Evolutionary conservation across 1,140 invertebrate species (phyloP), one percentile per base, ranked within the genome.

Genomic region (Lordiphosa mommai): DNA sequence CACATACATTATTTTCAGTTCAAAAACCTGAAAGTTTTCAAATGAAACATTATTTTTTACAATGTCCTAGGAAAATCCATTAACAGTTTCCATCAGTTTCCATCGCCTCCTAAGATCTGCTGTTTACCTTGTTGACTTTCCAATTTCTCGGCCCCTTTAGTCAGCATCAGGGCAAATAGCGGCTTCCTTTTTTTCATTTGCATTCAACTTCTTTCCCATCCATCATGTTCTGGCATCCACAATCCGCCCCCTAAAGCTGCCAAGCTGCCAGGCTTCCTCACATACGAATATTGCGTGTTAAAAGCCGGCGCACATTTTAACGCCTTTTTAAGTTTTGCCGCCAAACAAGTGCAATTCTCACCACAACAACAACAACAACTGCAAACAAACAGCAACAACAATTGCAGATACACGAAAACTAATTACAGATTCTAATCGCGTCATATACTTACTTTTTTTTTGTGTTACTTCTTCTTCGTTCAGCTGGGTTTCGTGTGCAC

Each of bases 351-450:
- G 73, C 80, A 86, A 66, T 80, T 86, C 80, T 61, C 80, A 74
- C 52, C 61, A 8, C 32, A 58, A 32, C 37, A 10, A 20, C 17
- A 49, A 29, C 20, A 51, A 13, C 32, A 57, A 44, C 46, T 0
- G 30, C 33, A 40, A 41, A 48, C 16, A 58, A 67, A 34, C 51
- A 51, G 20, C 37, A 61, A 58, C 64, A 82, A 84, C 80, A 85
- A 86, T 80, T 86, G 70, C 70, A 80, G 80, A 80, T 86, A 86
- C 79, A 84, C 79, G 79, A 85, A 86, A 86, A 86, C 82, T 86
- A 86, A 86, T 86, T 86, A 86, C 71, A 86, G 80, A 86, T 86
- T 86, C 80, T 86, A 86, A 86, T 86, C 80, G 82, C 74, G 80
- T 86, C 84, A 82, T 80, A 86, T 60, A 44, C 50, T 51, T 23